Evolutionary conservation across 2,888 invertebrate genomes (phyloP), one percentile per base, ranked within the genome.

Genomic region (Chaetogeoica ovagalla): DNA sequence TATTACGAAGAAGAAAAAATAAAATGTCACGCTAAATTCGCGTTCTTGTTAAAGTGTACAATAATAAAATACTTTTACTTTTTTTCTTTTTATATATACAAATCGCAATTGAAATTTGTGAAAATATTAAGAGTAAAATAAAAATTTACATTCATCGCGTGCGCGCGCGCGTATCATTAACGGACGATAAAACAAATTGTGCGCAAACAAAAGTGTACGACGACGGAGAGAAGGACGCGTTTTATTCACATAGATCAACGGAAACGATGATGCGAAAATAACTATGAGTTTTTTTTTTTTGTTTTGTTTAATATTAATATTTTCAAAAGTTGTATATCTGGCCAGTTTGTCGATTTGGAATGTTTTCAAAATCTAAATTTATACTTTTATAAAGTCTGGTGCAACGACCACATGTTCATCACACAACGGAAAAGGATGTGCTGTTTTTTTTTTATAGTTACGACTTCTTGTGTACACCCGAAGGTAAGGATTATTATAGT

Each of bases 351-450:
- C 70, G 77, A 71, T 48, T 79, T 79, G 77, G 77, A 79, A 79
- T 70, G 77, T 63, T 70, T 79, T 79, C 77, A 79, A 79, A 76
- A 79, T 79, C 77, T 79, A 79, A 79, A 70, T 79, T 70, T 79
- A 79, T 52, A 79, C 70, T 57, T 62, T 70, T 71, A 79, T 79
- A 63, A 63, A 79, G 77, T 71, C 77, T 79, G 77, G 77, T 79
- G 63, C 21, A 23, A 60, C 70, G 63, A 63, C 77, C 77, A 79
- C 77, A 79, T 79, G 77, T 79, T 79, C 77, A 70, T 39, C 48
- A 15, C 48, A 63, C 37, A 79, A 70, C 77, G 70, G 70, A 69
- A 70, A 70, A 79, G 70, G 70, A 79, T 69, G 30, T 30, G 77
- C 60, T 57, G 77, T 70, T 70, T 68, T 75, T 52, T 74, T 30